A percentile compares a stretch with the other conserved stretches of the same genome.
Conservation (phyloP, 1,140 invertebrate genomes). For the Drosophila rhopaloa region DNA sequence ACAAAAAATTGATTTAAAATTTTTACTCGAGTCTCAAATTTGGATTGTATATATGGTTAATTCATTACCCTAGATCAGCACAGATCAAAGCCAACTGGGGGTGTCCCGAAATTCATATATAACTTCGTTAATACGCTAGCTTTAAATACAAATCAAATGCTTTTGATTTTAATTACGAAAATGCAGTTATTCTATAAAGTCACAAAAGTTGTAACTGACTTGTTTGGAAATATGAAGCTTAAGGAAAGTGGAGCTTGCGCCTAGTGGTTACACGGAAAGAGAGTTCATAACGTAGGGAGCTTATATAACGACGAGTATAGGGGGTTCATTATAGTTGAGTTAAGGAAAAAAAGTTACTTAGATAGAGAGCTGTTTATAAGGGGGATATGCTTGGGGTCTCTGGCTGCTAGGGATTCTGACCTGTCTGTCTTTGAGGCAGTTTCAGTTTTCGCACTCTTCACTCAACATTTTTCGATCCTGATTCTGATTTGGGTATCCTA, state of each 20-base stretch:
- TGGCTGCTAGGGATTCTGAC: conserved; percentile 14
- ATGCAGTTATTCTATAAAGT: neutral
- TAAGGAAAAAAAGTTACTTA: neutral
- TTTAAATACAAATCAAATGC: conserved; percentile 20
- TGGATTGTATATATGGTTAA: conserved; percentile 60
- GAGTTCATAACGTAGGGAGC: neutral
- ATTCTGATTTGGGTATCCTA: conserved; percentile 22
- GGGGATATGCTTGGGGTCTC: conserved; percentile 10
- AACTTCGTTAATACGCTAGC: neutral
- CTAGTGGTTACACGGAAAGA: conserved; percentile 9
- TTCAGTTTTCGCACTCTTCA: conserved; percentile 19
- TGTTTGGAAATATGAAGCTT: conserved; percentile 4
- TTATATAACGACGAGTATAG: conserved; percentile 14
- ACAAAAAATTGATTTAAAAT: conserved; percentile 41
- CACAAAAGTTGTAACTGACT: conserved; percentile 1
- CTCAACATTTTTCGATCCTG: conserved; percentile 22
- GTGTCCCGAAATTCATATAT: neutral
- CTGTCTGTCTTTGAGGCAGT: conserved; percentile 51
- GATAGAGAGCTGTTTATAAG: conserved; percentile 3
- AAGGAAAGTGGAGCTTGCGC: neutral
- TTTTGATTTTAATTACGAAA: neutral
- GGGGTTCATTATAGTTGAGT: neutral
- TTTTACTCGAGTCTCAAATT: conserved; percentile 64
- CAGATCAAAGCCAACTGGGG: conserved; percentile 13
- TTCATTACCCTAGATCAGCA: conserved; percentile 16